These are phyloP conservation scores for Pelecanoides urinatrix DNA, from an alignment of 2,113 vertebrate genomes.

Conservation along the genomic window DNA sequence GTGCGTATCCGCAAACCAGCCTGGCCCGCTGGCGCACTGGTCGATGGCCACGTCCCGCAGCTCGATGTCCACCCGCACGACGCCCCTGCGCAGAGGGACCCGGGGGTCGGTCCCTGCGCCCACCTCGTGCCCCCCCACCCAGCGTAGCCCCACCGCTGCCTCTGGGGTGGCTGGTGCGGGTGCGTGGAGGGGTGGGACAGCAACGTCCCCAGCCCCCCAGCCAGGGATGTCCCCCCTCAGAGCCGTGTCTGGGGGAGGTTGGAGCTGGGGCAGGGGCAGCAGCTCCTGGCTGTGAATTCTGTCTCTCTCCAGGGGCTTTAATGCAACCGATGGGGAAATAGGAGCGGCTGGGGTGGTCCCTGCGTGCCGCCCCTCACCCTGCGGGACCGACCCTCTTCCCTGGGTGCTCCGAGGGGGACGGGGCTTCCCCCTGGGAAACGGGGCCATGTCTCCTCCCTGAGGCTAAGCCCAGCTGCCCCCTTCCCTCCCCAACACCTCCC, in stretches of 20 bases:
- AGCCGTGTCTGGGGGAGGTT: fast-evolving
- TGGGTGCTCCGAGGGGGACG: background rate
- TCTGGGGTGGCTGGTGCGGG: background rate
- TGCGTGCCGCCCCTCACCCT: fast-evolving
- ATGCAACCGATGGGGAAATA: fast-evolving
- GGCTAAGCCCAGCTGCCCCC: background rate
- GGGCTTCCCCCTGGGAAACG: background rate
- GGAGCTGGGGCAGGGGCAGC: background rate
- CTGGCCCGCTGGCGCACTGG: conserved; percentile 81
- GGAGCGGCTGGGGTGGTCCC: background rate
- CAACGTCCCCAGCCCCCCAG: fast-evolving
- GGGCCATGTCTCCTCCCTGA: fast-evolving
- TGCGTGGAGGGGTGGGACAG: fast-evolving
- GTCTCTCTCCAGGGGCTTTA: background rate
- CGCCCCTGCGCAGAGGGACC: conserved; percentile 76
- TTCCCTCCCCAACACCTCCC: background rate
- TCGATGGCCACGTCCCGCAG: conserved; percentile 86
- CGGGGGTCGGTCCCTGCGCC: background rate
- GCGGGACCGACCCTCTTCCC: background rate
- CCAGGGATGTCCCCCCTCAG: background rate
- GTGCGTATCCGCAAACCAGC: conserved; percentile 91
- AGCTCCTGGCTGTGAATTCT: background rate
- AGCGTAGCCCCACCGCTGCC: fast-evolving
- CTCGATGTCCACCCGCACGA: conserved; percentile 88
- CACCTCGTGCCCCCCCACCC: background rate